phyloP scores from a whole-genome alignment of 2,797 vertebrate genomes.

The Dermochelys coriacea region DNA sequence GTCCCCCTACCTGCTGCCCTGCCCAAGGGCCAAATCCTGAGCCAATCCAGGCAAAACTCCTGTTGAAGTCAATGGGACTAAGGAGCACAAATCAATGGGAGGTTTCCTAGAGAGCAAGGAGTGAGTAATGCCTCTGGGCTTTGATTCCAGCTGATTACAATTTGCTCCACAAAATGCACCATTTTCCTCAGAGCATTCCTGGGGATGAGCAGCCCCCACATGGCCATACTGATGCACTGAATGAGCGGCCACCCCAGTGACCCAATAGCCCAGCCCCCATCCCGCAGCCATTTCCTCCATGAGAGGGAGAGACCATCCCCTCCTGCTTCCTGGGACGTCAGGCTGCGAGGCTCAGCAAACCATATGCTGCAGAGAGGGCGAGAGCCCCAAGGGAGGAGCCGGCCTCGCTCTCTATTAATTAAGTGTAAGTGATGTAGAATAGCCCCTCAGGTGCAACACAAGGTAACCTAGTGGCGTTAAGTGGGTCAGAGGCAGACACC shows the following conservation, averaged over 20 bases:
- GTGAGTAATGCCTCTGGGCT: neutral
- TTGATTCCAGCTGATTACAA: neutral
- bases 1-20: too few species aligned
- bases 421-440: constrained; percentile 62
- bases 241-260: neutral
- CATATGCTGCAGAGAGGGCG: neutral
- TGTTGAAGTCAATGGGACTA: neutral
- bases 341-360: neutral
- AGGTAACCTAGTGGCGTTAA: constrained; percentile 42
- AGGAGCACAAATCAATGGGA: neutral
- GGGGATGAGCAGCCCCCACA: neutral
- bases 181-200: neutral
- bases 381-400: constrained; percentile 28
- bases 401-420: constrained; percentile 67
- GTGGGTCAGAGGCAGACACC: constrained; percentile 50
- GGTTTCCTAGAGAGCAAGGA: neutral
- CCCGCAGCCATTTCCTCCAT: neutral
- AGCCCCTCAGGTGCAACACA: constrained; percentile 61
- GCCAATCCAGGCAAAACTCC: neutral
- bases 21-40: neutral
- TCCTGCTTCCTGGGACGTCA: constrained; percentile 10
- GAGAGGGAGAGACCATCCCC: neutral
- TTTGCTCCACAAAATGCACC: neutral
- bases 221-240: neutral
- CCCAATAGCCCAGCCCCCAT: neutral